phyloP scores from a whole-genome alignment of 2,888 invertebrate genomes.

The Sinhomidia bicolor region DNA sequence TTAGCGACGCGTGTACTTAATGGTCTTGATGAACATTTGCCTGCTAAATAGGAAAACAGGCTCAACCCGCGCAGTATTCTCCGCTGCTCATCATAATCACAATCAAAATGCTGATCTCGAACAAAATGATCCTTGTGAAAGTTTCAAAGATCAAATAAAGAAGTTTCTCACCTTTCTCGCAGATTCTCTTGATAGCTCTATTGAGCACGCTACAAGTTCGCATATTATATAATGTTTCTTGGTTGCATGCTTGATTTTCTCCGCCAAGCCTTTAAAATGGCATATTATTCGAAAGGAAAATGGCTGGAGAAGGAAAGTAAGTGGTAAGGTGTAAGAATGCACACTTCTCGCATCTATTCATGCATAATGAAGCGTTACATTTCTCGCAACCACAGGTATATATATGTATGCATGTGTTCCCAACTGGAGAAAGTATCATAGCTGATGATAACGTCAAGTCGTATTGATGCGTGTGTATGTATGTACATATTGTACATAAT shows the following conservation, averaged over 20 bases:
- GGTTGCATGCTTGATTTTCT: not conserved
- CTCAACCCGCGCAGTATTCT: too few species aligned
- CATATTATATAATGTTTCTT: not conserved
- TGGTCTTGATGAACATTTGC: conserved; percentile 2
- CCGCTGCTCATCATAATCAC: conserved; percentile 31
- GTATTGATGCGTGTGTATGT: not conserved
- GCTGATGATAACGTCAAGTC: not conserved
- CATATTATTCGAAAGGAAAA: not conserved
- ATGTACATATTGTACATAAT: not conserved
- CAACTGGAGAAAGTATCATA: not conserved
- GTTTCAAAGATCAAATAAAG: not conserved
- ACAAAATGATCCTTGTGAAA: not conserved
- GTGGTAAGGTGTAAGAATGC: conserved; percentile 15
- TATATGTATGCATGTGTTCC: not conserved
- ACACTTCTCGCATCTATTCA: conserved; percentile 15
- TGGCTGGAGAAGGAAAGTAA: not conserved
- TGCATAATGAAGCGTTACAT: conserved; percentile 57
- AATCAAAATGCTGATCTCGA: conserved; percentile 5
- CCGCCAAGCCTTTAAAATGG: conserved; percentile 12
- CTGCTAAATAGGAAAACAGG: not conserved
- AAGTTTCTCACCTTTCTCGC: conserved; percentile 29
- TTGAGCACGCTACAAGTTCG: conserved; percentile 9
- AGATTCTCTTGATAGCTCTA: conserved; percentile 41
- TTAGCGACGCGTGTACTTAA: conserved; percentile 31
- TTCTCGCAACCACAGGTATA: conserved; percentile 8